phyloP scores from a whole-genome alignment of 2,888 invertebrate species.

The Brenthis ino region DNA sequence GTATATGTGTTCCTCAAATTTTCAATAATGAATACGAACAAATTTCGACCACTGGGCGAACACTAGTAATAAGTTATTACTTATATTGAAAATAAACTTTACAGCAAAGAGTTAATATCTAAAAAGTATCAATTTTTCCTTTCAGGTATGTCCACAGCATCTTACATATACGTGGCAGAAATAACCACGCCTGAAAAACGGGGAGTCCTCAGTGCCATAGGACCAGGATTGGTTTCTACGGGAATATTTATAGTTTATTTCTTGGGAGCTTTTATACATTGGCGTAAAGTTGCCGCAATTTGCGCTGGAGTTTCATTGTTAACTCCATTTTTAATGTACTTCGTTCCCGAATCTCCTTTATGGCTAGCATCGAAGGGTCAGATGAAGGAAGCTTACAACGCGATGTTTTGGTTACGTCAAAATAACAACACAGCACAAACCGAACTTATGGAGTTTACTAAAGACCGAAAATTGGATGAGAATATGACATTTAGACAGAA shows the following conservation, averaged over 20 bases:
- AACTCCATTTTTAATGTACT: conserved; percentile 82
- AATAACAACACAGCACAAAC: conserved; percentile 84
- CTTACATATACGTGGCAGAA: conserved; percentile 87
- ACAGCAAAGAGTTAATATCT: neutral
- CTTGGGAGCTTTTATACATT: conserved; percentile 85
- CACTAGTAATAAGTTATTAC: too few relatives aligned
- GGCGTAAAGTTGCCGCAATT: conserved; percentile 85
- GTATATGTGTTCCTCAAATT: too few relatives aligned
- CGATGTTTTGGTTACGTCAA: conserved; percentile 85
- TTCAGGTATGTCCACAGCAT: conserved; percentile 86
- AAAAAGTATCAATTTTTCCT: conserved; percentile 37
- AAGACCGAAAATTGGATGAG: conserved; percentile 66
- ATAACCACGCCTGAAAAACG: conserved; percentile 86
- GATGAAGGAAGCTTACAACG: conserved; percentile 82
- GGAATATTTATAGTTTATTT: conserved; percentile 87
- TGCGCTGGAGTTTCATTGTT: conserved; percentile 83
- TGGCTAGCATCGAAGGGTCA: conserved; percentile 85
- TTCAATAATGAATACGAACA: too few relatives aligned
- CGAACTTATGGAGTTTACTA: conserved; percentile 84
- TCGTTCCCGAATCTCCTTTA: conserved; percentile 87
- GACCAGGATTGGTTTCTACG: conserved; percentile 87
- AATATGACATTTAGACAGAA: conserved; percentile 68
- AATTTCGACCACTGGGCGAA: too few relatives aligned
- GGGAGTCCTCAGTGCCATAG: conserved; percentile 86
- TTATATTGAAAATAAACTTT: too few relatives aligned